phyloP scores from a whole-genome alignment of 2,888 invertebrate species.

The Muschampia plurimacula region DNA sequence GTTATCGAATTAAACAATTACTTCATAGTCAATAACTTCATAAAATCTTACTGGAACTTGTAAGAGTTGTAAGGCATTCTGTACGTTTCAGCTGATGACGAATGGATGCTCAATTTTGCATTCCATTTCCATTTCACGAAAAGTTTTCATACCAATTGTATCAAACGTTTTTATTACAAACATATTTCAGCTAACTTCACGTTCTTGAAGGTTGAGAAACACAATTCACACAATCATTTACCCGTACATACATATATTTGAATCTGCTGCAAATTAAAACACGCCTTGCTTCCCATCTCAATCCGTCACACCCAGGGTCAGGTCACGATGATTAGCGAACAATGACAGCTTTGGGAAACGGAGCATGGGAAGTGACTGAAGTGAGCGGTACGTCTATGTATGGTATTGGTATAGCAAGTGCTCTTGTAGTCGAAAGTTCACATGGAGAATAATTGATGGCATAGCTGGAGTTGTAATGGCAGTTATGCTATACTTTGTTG shows the following conservation, averaged over 20 bases:
- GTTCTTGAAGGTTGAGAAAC: constrained; percentile 8
- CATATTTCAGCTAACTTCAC: not conserved
- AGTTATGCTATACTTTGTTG: constrained; percentile 8
- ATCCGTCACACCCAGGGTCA: constrained; percentile 69
- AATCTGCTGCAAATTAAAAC: constrained; percentile 36
- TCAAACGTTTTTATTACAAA: not conserved
- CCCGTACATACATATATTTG: constrained; percentile 9
- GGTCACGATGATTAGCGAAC: constrained; percentile 67
- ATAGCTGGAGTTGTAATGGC: constrained; percentile 10
- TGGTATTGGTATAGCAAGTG: constrained; percentile 44
- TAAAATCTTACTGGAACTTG: too few relatives aligned
- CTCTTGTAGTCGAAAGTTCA: constrained; percentile 49
- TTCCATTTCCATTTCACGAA: too few relatives aligned
- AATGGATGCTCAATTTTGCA: too few relatives aligned
- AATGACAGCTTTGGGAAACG: constrained; percentile 70
- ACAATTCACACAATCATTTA: constrained; percentile 21
- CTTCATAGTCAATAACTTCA: too few relatives aligned
- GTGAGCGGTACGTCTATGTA: constrained; percentile 59
- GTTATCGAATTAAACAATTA: too few relatives aligned
- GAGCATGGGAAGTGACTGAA: constrained; percentile 77
- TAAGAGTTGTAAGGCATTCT: too few relatives aligned
- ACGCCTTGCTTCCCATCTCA: constrained; percentile 45
- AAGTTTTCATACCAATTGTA: too few relatives aligned
- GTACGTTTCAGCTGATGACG: too few relatives aligned
- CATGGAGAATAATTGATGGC: constrained; percentile 51